Evolutionary conservation across 2,888 invertebrate genomes (phyloP).

Genomic region (Drosophila anomelani): DNA sequence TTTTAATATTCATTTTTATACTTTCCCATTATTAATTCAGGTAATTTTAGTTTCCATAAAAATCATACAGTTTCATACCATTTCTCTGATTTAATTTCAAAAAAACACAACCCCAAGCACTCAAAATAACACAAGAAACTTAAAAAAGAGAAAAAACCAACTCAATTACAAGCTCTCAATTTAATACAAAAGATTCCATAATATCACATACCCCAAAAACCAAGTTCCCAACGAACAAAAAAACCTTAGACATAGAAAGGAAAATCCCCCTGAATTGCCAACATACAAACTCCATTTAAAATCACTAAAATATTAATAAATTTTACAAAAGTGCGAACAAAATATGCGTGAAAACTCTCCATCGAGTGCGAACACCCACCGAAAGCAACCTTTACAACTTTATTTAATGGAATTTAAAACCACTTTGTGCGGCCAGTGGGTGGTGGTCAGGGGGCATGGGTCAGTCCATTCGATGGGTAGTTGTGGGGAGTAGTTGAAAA

Average conservation of each 20-base stretch:
- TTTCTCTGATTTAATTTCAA: background rate
- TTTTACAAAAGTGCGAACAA: slow-evolving; percentile 82
- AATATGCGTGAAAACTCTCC: slow-evolving; percentile 80
- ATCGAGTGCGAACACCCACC: slow-evolving; percentile 42
- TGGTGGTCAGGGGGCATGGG: slow-evolving; percentile 29
- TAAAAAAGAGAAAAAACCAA: slow-evolving; percentile 18
- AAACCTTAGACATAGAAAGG: background rate
- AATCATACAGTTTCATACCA: background rate
- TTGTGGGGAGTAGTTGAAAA: slow-evolving; percentile 27
- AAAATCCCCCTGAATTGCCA: slow-evolving; percentile 33
- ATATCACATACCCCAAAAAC: slow-evolving; percentile 26
- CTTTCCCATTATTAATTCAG: too few species aligned
- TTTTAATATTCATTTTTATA: too few species aligned
- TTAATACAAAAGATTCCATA: slow-evolving; percentile 46
- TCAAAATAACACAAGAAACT: slow-evolving; percentile 3
- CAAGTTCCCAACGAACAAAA: background rate
- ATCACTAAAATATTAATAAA: slow-evolving; percentile 82
- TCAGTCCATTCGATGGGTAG: slow-evolving; percentile 52
- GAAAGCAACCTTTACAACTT: slow-evolving; percentile 72
- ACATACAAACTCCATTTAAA: slow-evolving; percentile 80
- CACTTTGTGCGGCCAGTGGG: slow-evolving; percentile 61
- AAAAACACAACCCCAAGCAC: background rate
- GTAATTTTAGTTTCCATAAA: background rate
- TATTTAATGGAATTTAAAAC: slow-evolving; percentile 84
- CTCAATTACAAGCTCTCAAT: slow-evolving; percentile 66